Conservation (phyloP, 2,797 vertebrate species). For the Scyliorhinus canicula region DNA sequence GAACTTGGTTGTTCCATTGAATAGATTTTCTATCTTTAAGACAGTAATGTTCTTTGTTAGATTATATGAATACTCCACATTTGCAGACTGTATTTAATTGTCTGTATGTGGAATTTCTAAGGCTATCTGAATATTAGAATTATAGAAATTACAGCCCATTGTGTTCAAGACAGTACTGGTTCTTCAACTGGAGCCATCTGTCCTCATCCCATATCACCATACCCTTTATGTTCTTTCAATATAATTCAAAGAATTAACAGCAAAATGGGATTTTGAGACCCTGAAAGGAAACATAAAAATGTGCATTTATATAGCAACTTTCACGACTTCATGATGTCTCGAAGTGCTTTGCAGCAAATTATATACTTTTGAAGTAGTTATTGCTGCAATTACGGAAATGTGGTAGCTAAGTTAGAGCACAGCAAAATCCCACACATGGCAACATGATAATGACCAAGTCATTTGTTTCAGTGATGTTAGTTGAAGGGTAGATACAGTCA, state of each 20-base stretch:
- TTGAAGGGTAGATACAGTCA: no score
- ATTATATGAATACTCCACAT: background rate
- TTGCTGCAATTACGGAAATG: background rate
- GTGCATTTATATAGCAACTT: background rate
- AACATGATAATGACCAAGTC: background rate
- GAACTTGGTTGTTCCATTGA: background rate
- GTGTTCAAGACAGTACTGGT: background rate
- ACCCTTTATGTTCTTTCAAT: background rate
- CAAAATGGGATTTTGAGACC: background rate
- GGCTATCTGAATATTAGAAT: background rate
- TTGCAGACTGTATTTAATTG: background rate
- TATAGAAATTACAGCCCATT: background rate
- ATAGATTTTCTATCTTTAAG: background rate
- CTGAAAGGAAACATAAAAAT: background rate
- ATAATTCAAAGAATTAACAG: background rate
- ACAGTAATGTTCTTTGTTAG: background rate
- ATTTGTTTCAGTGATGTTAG: no score
- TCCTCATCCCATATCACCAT: background rate
- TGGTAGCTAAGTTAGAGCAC: background rate
- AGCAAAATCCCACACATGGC: background rate
- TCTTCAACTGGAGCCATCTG: background rate
- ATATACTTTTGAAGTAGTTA: background rate
- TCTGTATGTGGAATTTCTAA: background rate
- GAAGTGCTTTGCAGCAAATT: background rate
- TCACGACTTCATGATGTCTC: background rate